Evolutionary conservation across 1,140 invertebrate genomes (phyloP).

Genomic region (Tribolium madens): DNA sequence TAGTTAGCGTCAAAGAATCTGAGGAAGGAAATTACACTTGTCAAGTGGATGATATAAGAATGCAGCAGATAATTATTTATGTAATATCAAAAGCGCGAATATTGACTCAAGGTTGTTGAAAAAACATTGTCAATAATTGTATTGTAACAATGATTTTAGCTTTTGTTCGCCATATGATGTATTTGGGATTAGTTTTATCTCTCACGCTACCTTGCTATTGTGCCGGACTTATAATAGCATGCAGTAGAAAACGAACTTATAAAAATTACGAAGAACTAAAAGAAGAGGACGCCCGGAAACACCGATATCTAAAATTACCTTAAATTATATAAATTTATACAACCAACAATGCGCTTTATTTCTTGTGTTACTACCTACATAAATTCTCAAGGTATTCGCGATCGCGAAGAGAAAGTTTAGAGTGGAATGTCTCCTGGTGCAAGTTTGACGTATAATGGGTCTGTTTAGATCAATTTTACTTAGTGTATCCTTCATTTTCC

Average conservation of each 20-base stretch:
- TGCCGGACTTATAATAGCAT: slow-evolving; percentile 68
- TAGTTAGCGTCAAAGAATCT: slow-evolving; percentile 67
- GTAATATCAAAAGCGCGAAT: slow-evolving; percentile 66
- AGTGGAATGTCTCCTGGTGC: slow-evolving; percentile 24
- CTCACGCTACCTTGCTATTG: slow-evolving; percentile 69
- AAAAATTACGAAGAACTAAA: slow-evolving; percentile 62
- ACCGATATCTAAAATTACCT: background rate
- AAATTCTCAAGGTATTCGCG: slow-evolving; percentile 2
- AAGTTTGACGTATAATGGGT: slow-evolving; percentile 28
- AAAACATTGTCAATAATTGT: background rate
- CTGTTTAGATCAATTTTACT: slow-evolving; percentile 9
- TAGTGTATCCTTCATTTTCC: slow-evolving; percentile 9
- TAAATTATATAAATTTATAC: background rate
- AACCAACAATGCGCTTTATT: slow-evolving; percentile 3
- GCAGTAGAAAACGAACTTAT: slow-evolving; percentile 58
- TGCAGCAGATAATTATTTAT: slow-evolving; percentile 68
- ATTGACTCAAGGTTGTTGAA: slow-evolving; percentile 59
- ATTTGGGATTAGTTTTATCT: slow-evolving; percentile 69
- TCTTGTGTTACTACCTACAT: background rate
- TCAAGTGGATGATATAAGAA: slow-evolving; percentile 67
- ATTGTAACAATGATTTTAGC: slow-evolving; percentile 59
- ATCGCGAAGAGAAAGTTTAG: slow-evolving; percentile 25
- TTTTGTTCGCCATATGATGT: slow-evolving; percentile 69
- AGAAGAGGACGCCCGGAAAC: slow-evolving; percentile 52
- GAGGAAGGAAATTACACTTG: slow-evolving; percentile 73